phyloP scores from a whole-genome alignment of 1,140 invertebrate genomes.

The Aphis craccivora region DNA sequence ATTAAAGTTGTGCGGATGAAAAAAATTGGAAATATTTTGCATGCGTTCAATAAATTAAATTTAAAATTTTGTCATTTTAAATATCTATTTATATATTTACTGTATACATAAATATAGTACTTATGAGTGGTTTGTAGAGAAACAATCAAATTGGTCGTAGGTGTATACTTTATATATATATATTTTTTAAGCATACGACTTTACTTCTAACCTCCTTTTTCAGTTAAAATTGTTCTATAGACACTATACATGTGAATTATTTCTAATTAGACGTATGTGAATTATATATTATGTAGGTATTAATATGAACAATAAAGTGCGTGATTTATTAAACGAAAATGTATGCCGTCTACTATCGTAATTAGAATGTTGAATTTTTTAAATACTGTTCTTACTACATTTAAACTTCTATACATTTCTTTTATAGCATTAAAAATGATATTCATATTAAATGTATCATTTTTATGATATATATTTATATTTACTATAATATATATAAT shows the following conservation, averaged over 20 bases:
- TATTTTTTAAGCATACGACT: not conserved
- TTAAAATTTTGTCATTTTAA: not conserved
- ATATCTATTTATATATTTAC: not conserved
- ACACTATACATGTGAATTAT: not conserved
- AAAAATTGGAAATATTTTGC: not conserved
- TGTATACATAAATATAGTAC: not conserved
- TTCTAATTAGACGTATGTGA: not conserved
- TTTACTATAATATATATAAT: constrained; percentile 22
- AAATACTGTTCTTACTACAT: not conserved
- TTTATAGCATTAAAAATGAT: not conserved
- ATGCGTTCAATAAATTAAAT: not conserved
- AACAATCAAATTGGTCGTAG: not conserved
- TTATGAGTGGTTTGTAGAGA: not conserved
- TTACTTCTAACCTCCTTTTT: not conserved
- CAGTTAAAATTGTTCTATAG: not conserved
- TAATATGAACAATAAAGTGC: not conserved
- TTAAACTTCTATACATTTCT: not conserved
- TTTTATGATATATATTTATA: not conserved
- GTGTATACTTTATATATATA: not conserved
- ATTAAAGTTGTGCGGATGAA: not conserved
- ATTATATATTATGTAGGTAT: not conserved
- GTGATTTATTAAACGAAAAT: constrained; percentile 10
- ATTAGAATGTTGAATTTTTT: not conserved
- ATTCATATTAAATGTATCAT: not conserved
- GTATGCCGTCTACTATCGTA: not conserved